Conservation (phyloP, 1,140 invertebrate genomes). For the Nephila pilipes region DNA sequence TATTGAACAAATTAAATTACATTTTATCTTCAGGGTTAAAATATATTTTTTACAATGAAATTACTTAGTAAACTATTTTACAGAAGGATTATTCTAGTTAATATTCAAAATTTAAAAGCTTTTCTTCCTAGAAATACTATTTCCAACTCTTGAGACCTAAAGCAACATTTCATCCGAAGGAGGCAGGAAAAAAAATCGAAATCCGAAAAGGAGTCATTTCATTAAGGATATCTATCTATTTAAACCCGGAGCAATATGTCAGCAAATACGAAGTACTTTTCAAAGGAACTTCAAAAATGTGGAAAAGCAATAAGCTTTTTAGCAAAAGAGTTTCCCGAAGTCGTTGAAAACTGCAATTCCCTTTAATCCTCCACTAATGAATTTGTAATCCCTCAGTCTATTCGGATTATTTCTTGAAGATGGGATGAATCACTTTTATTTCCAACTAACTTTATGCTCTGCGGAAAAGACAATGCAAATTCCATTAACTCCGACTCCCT, state of each 20-base stretch:
- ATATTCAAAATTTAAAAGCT: too few relatives aligned
- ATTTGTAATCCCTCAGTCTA: constrained; percentile 24
- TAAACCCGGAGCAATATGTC: neutral
- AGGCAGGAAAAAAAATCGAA: neutral
- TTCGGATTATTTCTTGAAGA: neutral
- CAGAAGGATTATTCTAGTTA: too few relatives aligned
- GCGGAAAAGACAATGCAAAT: constrained; percentile 16
- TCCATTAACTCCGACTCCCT: neutral
- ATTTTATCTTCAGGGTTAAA: too few relatives aligned
- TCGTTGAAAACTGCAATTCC: constrained; percentile 7
- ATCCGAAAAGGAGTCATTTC: neutral
- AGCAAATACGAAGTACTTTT: neutral
- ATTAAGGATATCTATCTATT: neutral
- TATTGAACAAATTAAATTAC: too few relatives aligned
- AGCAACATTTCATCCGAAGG: neutral
- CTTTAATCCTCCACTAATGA: constrained; percentile 36
- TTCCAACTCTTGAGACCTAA: too few relatives aligned
- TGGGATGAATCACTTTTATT: neutral
- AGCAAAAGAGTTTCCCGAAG: neutral
- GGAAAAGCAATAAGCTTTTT: neutral
- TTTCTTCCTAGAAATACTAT: too few relatives aligned
- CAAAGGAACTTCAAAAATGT: neutral
- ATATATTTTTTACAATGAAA: too few relatives aligned
- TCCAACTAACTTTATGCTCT: constrained; percentile 18
- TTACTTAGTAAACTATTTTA: too few relatives aligned